Evolutionary conservation across 2,113 vertebrate species (phyloP).

Genomic region (Peromyscus californicus): DNA sequence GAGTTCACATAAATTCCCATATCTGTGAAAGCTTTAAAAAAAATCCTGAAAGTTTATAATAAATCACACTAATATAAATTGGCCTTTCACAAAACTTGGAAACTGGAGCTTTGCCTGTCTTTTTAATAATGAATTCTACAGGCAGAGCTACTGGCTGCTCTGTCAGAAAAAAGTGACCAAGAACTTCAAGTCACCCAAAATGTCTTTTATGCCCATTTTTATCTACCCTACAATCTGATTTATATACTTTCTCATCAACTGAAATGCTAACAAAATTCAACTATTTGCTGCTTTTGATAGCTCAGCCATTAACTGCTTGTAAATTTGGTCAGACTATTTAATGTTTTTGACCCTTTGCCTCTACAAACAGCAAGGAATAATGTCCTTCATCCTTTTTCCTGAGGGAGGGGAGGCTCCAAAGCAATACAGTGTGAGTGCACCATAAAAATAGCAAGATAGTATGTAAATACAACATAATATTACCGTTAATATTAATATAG

Average conservation of each 20-base stretch:
- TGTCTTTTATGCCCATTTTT: neutral
- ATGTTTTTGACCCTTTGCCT: neutral
- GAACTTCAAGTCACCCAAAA: neutral
- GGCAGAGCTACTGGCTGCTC: neutral
- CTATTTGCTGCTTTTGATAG: neutral
- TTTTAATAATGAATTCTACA: slow-evolving; percentile 49
- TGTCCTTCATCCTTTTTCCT: neutral
- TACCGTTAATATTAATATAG: slow-evolving; percentile 50
- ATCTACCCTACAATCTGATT: neutral
- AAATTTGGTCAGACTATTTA: slow-evolving; percentile 39
- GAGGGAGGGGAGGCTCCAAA: neutral
- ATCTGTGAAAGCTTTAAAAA: slow-evolving; percentile 31
- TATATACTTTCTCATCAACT: neutral
- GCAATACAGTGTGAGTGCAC: neutral
- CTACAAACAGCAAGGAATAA: neutral
- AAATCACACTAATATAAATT: slow-evolving; percentile 63
- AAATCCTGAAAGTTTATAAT: slow-evolving; percentile 46
- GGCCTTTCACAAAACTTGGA: slow-evolving; percentile 39
- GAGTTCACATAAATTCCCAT: slow-evolving; percentile 63
- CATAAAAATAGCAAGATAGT: neutral
- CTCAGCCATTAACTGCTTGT: neutral
- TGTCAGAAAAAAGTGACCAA: neutral
- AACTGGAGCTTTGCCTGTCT: slow-evolving; percentile 45
- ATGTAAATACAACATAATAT: slow-evolving; percentile 25
- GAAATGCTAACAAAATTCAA: neutral